Base-by-base conservation (phyloP, 2,797 vertebrate species). In the Aldrovandia affinis region DNA sequence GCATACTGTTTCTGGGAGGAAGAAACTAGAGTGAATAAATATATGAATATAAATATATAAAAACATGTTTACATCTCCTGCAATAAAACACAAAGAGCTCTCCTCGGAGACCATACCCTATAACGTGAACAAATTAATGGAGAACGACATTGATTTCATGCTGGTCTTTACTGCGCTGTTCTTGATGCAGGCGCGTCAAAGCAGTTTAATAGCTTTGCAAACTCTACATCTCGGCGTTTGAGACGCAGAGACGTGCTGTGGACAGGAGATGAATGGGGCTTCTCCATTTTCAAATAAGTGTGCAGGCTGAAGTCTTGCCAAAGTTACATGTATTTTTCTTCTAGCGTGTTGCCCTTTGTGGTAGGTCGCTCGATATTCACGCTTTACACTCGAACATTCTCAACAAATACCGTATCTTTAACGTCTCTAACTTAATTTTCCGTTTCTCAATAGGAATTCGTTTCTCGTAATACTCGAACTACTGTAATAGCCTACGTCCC, bases 91-190 rank as follows among this genome's bases (percentile, higher is more conserved):
- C 57, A 22, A 78, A 52, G 33, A 63, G 59, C 44, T 63, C 59
- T 81, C 80, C 36, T 47, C 0, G 6, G 80, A 65, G 80, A 68
- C 57, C 59, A 63, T 81, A 36, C 30, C 61, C 57, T 10, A 39
- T 81, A 63, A 65, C 20, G 65, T 47, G 30, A 30, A 82, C 81
- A 83, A 73, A 75, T 83, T 83, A 83, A 75, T 83, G 65, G 50
- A 54, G 68, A 55, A 73, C 63, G 5, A 50, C 81, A 73, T 75
- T 44, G 61, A 81, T 81, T 65, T 81, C n/a, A 28, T 65, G 59
- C 47, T 63, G 57, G 80, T 47, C 39, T 81, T 81, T 81, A 68
- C 55, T 2, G 8, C 14, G 78, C 70, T 59, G 55, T 42, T 68
- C 68, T 4, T 77, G 82, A 59, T n/a, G 36, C 36, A 83, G 78